A percentile compares a stretch with the other conserved stretches of the same genome.
Conservation (phyloP, 2,888 invertebrate genomes). For the Caenorhabditis doughertyi region DNA sequence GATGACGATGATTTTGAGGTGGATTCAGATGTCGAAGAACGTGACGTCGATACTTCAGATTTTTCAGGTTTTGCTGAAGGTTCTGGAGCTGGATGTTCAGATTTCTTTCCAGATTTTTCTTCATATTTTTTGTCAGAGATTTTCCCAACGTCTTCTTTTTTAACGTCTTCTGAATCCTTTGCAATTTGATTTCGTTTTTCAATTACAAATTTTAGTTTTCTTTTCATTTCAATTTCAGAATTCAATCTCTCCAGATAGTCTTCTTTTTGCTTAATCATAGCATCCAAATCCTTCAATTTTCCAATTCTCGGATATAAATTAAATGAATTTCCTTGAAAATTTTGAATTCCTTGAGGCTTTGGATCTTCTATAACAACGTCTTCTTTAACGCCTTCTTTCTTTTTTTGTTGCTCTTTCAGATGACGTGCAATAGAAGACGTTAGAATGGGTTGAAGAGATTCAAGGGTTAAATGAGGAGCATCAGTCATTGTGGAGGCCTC, state of each 20-base stretch:
- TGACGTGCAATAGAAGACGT: constrained; percentile 16
- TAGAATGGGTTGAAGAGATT: constrained; percentile 16
- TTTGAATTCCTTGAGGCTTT: neutral
- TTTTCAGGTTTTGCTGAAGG: too few relatives aligned
- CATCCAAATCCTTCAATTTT: constrained; percentile 47
- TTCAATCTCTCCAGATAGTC: constrained; percentile 23
- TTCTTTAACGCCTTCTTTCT: too few relatives aligned
- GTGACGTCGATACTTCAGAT: too few relatives aligned
- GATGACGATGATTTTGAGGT: too few relatives aligned
- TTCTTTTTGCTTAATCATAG: constrained; percentile 28
- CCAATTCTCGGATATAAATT: constrained; percentile 46
- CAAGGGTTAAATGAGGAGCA: constrained; percentile 1
- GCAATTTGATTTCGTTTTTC: too few relatives aligned
- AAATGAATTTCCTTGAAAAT: neutral
- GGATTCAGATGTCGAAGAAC: too few relatives aligned
- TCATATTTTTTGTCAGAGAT: too few relatives aligned
- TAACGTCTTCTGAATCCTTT: too few relatives aligned
- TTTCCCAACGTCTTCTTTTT: too few relatives aligned
- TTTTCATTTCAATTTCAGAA: constrained; percentile 30
- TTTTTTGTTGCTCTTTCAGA: constrained; percentile 22
- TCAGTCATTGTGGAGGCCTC: constrained; percentile 26
- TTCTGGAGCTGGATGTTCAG: too few relatives aligned
- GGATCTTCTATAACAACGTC: constrained; percentile 8
- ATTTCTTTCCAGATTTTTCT: too few relatives aligned
- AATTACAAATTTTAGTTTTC: too few relatives aligned